phyloP scores from a whole-genome alignment of 2,888 invertebrate genomes.

The Hirudinaria manillensis region DNA sequence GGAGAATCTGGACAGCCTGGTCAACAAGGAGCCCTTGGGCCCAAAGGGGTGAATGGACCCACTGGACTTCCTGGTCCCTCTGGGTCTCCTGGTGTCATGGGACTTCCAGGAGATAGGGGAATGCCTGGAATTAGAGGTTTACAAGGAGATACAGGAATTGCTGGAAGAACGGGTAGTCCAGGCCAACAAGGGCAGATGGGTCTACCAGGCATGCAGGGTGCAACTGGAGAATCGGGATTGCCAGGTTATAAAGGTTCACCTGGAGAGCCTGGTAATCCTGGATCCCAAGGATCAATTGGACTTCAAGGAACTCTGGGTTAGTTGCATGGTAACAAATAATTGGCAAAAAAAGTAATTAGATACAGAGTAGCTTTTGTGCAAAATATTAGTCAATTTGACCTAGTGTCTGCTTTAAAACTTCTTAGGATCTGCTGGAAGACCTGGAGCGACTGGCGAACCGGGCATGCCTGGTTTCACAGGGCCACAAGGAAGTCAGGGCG shows the following conservation, averaged over 20 bases:
- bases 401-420: not conserved
- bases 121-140: conserved; percentile 29
- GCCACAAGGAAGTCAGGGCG: conserved; percentile 35
- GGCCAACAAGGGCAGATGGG: conserved; percentile 12
- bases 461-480: conserved; percentile 38
- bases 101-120: conserved; percentile 28
- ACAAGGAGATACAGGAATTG: conserved; percentile 25
- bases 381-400: no score
- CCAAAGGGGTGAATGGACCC: conserved; percentile 2
- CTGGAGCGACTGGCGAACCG: conserved; percentile 31
- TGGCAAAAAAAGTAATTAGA: no score
- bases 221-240: conserved; percentile 9
- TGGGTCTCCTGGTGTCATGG: conserved; percentile 32
- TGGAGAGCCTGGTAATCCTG: conserved; percentile 21
- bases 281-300: conserved; percentile 24
- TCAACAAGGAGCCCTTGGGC: not conserved
- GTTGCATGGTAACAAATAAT: no score
- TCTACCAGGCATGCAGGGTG: not conserved
- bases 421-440: conserved; percentile 30
- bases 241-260: conserved; percentile 2
- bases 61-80: conserved; percentile 22
- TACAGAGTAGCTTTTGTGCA: no score
- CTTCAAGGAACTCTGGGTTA: conserved; percentile 52
- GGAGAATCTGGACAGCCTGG: conserved; percentile 17
- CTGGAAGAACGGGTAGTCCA: conserved; percentile 16